Base-by-base conservation (phyloP, 2,113 vertebrate genomes). In the Pungitius pungitius region DNA sequence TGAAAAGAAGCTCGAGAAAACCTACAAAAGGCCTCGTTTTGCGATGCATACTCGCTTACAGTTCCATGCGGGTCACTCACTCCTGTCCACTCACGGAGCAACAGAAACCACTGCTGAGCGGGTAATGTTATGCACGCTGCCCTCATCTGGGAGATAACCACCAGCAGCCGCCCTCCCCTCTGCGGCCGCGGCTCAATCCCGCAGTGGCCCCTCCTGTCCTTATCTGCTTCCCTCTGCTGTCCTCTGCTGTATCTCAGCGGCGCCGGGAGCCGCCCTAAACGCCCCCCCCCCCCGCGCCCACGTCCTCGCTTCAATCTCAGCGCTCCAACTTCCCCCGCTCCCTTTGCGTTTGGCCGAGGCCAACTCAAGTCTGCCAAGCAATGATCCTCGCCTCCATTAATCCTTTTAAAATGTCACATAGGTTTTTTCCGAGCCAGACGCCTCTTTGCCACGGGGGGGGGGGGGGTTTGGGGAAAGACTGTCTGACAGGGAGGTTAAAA, bases 61-160 rank as follows among this genome's bases (percentile, higher is more conserved):
- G 13, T 73, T 22, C 6, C 4, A 17, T n/a, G 40, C n/a, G 22
- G 12, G 52, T 24, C 22, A 24, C 33, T 56, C 33, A n/a, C 2
- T 20, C 3, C 13, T 27, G 27, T 8, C 8, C 4, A 8, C 54
- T 59, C 37, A 3, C 74, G 69, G 45, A 3, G 37, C 33, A 43
- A 56, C 49, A 55, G 47, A 43, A 8, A 22, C 33, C 51, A 26
- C 26, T 22, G n/a, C 60, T 43, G 55, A 52, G 58, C 66, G 71
- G 30, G n/a, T 84, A 79, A 81, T 78, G 76, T 56, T 66, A 71
- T 78, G 56, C 69, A 63, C 27, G 67, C 85, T 56, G 60, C 64
- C 73, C 77, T 81, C 83, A 85, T 89, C 87, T 69, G 61, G 84
- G 33, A 35, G 5, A 6, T 35, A 8, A 35, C 33, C 5, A 6